These are phyloP conservation scores for Drosophila leontia DNA, from an alignment of 1,140 invertebrate genomes.

Conservation along the genomic window DNA sequence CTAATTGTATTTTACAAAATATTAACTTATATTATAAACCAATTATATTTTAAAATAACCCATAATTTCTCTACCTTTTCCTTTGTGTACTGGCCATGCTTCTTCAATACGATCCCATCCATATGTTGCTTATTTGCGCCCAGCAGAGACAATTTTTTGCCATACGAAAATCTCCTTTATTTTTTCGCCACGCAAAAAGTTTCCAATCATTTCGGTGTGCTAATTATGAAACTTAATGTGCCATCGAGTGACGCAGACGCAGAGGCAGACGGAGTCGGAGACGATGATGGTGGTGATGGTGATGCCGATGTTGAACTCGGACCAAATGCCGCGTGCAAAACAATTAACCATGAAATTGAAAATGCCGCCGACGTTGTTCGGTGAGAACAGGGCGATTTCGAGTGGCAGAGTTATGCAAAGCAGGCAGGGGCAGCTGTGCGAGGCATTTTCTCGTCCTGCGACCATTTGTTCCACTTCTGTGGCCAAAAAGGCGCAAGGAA, in stretches of 20 bases:
- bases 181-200: slow-evolving; percentile 47
- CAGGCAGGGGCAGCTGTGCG: slow-evolving; percentile 67
- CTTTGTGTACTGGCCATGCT: slow-evolving; percentile 22
- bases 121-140: slow-evolving; percentile 77
- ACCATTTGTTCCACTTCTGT: slow-evolving; percentile 83
- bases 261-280: not conserved
- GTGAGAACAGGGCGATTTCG: slow-evolving; percentile 58
- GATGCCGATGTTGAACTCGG: slow-evolving; percentile 56
- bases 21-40: not conserved
- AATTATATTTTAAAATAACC: not conserved
- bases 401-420: slow-evolving; percentile 70
- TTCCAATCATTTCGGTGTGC: slow-evolving; percentile 75
- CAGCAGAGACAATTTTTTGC: slow-evolving; percentile 55
- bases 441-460: slow-evolving; percentile 69
- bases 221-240: slow-evolving; percentile 83
- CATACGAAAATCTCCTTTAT: slow-evolving; percentile 28
- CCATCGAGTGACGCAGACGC: slow-evolving; percentile 54
- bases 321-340: slow-evolving; percentile 81
- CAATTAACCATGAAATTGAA: slow-evolving; percentile 84
- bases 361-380: slow-evolving; percentile 63
- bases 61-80: not conserved
- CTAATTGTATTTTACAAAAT: not conserved
- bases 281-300: not conserved
- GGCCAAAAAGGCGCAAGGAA: slow-evolving; percentile 80
- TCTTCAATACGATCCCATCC: slow-evolving; percentile 55